Evolutionary conservation across 2,888 invertebrate species (phyloP).

Genomic region (Smittia sp.): DNA sequence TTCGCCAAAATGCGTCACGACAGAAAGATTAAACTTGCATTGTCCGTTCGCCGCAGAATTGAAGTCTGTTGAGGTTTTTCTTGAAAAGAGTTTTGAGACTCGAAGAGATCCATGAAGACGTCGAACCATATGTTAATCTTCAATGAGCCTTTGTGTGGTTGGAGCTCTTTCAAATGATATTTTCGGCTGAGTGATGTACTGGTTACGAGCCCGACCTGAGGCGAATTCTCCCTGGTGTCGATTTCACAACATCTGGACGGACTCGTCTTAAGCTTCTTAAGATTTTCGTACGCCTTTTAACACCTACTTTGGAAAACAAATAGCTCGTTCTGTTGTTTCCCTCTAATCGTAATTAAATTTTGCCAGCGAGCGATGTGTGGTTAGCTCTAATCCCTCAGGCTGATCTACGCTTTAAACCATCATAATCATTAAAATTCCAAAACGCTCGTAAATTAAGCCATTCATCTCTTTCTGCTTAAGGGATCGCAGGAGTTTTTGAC

Average conservation of each 20-base stretch:
- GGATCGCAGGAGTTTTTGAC: too few relatives aligned
- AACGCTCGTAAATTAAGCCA: conserved; percentile 34
- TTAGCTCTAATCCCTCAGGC: not conserved
- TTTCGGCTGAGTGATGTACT: not conserved
- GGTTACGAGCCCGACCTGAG: not conserved
- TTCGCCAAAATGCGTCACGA: not conserved
- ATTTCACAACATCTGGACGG: conserved; percentile 12
- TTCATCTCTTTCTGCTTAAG: conserved; percentile 25
- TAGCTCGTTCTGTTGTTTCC: conserved; percentile 17
- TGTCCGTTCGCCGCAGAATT: conserved; percentile 26
- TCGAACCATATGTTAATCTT: conserved; percentile 17
- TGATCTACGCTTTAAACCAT: conserved; percentile 6
- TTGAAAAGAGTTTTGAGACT: not conserved
- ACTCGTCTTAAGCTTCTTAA: not conserved
- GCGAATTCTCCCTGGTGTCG: not conserved
- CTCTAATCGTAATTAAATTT: conserved; percentile 1
- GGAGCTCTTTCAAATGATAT: not conserved
- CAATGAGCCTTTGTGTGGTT: conserved; percentile 14
- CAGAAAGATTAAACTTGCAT: not conserved
- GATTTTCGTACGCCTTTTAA: conserved; percentile 30
- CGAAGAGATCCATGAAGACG: not conserved
- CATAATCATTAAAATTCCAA: conserved; percentile 18
- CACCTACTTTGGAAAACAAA: conserved; percentile 37
- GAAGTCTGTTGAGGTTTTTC: conserved; percentile 38
- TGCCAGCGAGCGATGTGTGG: not conserved